phyloP scores from a whole-genome alignment of 2,888 invertebrate genomes.

The Cheilosia urbana region DNA sequence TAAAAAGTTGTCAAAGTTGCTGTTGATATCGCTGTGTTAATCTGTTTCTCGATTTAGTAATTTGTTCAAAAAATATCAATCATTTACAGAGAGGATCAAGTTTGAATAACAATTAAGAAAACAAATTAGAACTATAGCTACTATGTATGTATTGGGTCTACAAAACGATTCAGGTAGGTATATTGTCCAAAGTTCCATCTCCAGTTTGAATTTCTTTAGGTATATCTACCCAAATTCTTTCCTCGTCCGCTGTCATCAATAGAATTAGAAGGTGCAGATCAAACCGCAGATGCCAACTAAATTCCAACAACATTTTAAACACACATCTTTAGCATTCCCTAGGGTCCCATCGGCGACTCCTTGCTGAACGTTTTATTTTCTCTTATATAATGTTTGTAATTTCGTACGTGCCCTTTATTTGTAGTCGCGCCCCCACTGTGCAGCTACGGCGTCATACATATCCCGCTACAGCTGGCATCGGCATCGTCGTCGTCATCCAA shows the following conservation, averaged over 20 bases:
- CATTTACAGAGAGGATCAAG: too few species aligned
- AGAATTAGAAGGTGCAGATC: not conserved
- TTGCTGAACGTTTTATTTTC: conserved; percentile 1
- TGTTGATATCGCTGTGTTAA: too few species aligned
- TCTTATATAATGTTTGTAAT: not conserved
- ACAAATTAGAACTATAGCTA: too few species aligned
- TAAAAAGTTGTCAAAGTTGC: too few species aligned
- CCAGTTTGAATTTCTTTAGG: too few species aligned
- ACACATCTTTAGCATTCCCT: not conserved
- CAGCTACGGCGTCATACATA: not conserved
- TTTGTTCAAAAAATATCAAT: too few species aligned
- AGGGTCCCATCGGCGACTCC: not conserved
- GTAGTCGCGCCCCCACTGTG: conserved; percentile 49
- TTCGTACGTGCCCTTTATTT: conserved; percentile 6
- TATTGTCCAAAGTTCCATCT: too few species aligned
- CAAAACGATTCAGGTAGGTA: too few species aligned
- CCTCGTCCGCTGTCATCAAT: not conserved
- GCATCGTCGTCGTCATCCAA: not conserved
- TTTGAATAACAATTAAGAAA: too few species aligned
- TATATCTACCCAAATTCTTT: too few species aligned
- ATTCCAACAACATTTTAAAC: not conserved
- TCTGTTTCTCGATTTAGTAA: too few species aligned
- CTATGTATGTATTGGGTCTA: too few species aligned
- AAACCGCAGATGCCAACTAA: not conserved
- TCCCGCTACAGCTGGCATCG: conserved; percentile 18